Evolutionary conservation across 2,797 vertebrate genomes (phyloP), one percentile per base, ranked within the genome.

Genomic region (Girardinus metallicus): DNA sequence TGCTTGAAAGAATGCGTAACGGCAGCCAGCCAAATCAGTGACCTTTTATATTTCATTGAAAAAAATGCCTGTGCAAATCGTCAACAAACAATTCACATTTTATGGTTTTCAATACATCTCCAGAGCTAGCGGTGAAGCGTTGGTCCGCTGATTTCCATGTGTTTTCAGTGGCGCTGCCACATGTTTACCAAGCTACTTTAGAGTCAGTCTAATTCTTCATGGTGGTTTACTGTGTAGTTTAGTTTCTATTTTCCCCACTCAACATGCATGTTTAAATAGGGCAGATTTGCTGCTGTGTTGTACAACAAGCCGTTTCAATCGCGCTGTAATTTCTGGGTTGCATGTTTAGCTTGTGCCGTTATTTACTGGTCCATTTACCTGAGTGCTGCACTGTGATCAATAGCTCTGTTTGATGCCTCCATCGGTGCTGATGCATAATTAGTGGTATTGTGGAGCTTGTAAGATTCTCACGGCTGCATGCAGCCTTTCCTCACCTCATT

Each of bases 321-420:
- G 71, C 71, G 77, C 49, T 81, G 47, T 87, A 90, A 92, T 91
- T 88, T 83, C 85, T 77, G 62, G 78, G 77, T 74, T 49, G 43
- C 43, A 44, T 87, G 86, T 91, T 90, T 87, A 68, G 75, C 64
- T 87, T 89, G 83, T 85, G 41, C 81, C 85, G 81, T 90, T 88
- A 89, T 92, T 92, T 92, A 91, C 89, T 83, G 87, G 85, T 87
- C 87, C 49, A 87, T 93, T 92, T 90, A 89, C 88, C 92, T 23
- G 64, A 86, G 11, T 83, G 84, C 90, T 92, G 89, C 93, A 91
- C 80, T 80, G 74, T 81, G 84, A 94, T 94, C 93, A 75, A 92
- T 93, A 87, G 55, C 83, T 47, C 64, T 0, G 31, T 81, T 83
- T 86, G 87, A 86, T 79, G 88, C 84, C 86, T 76, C 87, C 85